Conservation (phyloP, 2,113 vertebrate genomes). For the Tamias sibiricus region DNA sequence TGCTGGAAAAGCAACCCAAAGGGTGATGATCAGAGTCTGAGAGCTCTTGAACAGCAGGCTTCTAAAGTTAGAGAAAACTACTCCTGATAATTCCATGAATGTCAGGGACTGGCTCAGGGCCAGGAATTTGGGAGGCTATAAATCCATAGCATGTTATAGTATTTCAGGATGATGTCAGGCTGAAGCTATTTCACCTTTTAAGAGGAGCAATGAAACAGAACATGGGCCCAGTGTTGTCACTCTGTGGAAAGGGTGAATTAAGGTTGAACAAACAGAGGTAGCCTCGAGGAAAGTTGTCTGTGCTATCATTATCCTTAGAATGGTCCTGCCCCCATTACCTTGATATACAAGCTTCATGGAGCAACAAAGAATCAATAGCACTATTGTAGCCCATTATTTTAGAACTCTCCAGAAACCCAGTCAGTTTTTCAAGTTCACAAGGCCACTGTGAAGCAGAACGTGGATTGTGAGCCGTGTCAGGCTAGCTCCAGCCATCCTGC, state of each 20-base stretch:
- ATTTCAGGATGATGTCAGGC: conserved; percentile 88
- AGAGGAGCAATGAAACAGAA: conserved; percentile 85
- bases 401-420: neutral
- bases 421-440: neutral
- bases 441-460: neutral
- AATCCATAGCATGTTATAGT: conserved; percentile 88
- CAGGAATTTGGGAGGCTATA: conserved; percentile 87
- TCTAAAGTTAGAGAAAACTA: conserved; percentile 72
- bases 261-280: conserved; percentile 20
- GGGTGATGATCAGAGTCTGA: neutral
- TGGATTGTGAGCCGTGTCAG: neutral
- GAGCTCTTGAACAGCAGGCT: neutral
- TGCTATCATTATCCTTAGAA: neutral
- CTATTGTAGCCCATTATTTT: neutral
- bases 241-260: conserved; percentile 41
- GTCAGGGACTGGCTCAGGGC: conserved; percentile 84
- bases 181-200: conserved; percentile 87
- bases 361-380: neutral
- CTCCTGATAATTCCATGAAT: conserved; percentile 82
- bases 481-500: neutral
- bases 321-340: neutral
- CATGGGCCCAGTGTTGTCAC: conserved; percentile 68
- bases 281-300: neutral
- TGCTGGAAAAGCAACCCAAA: conserved; percentile 34
- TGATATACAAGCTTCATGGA: neutral